Base-by-base conservation (phyloP, 2,113 vertebrate species). In the Ophthalmolycus amberensis region DNA sequence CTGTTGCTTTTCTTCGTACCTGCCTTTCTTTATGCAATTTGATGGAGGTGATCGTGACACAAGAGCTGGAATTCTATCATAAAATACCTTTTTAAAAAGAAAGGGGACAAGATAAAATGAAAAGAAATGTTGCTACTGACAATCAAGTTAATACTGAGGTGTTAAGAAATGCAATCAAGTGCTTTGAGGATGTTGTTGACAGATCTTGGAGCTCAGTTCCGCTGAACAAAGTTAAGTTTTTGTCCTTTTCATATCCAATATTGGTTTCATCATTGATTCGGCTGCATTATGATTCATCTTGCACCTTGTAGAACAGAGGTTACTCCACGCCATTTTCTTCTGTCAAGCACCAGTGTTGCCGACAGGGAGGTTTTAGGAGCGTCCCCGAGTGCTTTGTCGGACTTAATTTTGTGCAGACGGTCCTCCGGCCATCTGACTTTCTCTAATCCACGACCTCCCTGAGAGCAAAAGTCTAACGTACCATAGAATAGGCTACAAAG, bases 351-450 rank as follows among this genome's bases (percentile, higher is more conserved):
- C 37, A 37, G 59, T 46, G 59, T n/a, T 66, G 44, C 73, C 75
- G 67, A 59, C 59, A n/a, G 18, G 18, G 16, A 34, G 22, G 66
- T 60, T 69, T 54, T 18, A 42, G 34, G 68, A 16, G 20, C 0
- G 0, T 79, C 62, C 40, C 56, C 25, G 79, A 63, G 60, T 54
- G 52, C 46, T 82, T 60, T 64, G 25, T 80, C 29, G 40, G 62
- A 48, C 22, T 74, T 82, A 1, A 25, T 69, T 77, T 75, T 77
- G 54, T 75, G 60, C 60, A 75, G 54, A 75, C 38, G 58, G 79
- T 70, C 77, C 34, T 58, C 15, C 15, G 71, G 74, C 52, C 58
- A 72, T 85, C 76, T 70, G 69, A 75, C 80, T 64, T 46, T 48
- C 15, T 70, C 71, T 73, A 42, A 59, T 74, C 68, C 9, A 44